Evolutionary conservation across 2,888 invertebrate genomes (phyloP).

Genomic region (Amiota minor): DNA sequence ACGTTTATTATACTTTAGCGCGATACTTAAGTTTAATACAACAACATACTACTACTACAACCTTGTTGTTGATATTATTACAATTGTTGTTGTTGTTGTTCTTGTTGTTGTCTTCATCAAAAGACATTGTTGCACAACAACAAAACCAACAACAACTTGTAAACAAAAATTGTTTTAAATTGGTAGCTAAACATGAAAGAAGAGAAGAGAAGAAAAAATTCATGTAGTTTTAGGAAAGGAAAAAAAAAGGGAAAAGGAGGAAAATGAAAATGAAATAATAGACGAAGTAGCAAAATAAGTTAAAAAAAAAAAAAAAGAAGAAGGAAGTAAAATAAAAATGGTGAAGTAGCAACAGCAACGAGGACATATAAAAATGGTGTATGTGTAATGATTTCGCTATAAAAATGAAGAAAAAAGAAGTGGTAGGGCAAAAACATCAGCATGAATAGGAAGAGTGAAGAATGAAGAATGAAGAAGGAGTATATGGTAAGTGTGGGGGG

Average conservation of each 20-base stretch:
- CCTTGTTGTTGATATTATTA: neutral
- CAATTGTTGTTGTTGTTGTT: neutral
- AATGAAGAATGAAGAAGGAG: too few species aligned
- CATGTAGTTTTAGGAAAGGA: too few species aligned
- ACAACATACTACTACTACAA: neutral
- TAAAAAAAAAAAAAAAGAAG: slow-evolving; percentile 39
- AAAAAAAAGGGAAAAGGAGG: neutral
- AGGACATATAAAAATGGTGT: slow-evolving; percentile 3
- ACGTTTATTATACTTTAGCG: slow-evolving; percentile 22
- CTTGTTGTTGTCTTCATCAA: neutral
- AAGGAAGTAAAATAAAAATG: slow-evolving; percentile 41
- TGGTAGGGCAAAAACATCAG: neutral
- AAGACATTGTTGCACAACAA: slow-evolving; percentile 24
- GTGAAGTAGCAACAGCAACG: neutral
- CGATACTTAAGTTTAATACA: slow-evolving; percentile 1
- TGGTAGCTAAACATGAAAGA: slow-evolving; percentile 26
- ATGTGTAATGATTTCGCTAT: slow-evolving; percentile 15
- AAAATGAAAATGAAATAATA: neutral
- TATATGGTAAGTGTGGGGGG: too few species aligned
- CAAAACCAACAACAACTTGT: slow-evolving; percentile 24
- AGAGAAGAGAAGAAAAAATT: neutral
- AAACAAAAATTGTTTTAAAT: slow-evolving; percentile 29
- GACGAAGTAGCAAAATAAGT: neutral
- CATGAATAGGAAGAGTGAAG: too few species aligned
- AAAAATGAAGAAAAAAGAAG: neutral